Evolutionary conservation across 2,797 vertebrate genomes (phyloP), one percentile per base, ranked within the genome.

Genomic region (Lerista edwardsae): DNA sequence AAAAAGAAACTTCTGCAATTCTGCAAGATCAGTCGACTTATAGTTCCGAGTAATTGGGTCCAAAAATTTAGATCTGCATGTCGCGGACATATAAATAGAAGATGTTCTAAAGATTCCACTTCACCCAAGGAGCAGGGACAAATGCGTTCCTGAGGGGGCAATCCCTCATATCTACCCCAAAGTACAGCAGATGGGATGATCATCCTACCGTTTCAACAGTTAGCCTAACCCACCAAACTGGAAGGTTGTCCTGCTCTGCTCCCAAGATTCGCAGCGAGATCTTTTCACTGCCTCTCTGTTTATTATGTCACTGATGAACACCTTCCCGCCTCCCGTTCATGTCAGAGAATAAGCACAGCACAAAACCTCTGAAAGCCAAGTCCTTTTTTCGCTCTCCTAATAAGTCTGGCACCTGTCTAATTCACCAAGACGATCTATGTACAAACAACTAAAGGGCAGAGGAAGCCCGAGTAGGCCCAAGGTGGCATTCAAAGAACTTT

Each of bases 381-480:
- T 84, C 36, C 55, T 61, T 36, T n/a, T 78, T 71, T 39, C 55
- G 51, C 62, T 68, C 25, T 77, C 51, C 39, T 17, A 51, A 65
- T 61, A 65, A 84, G 80, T 29, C 74, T 47, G 84, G 31, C 55
- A 87, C 73, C 82, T 76, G 82, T 88, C 80, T 86, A 21, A n/a
- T 59, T 61, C 84, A 88, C 39, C 83, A 19, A 75, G 55, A 81
- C 79, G 89, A 90, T 88, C 75, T 84, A 86, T 82, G 84, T 79
- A 44, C 67, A 91, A 90, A 89, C 68, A 80, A 75, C 65, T 31
- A 82, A 91, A 92, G 83, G 75, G 83, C 7, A 84, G 44, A 12
- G 87, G 57, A 82, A 90, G 87, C 59, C 75, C 82, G 68, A 88
- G 87, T 77, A 86, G 72, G 71, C 31, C 89, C 87, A 55, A 74